These are phyloP conservation scores for Pelusios castaneus DNA, from an alignment of 2,113 vertebrate species.

Conservation along the genomic window DNA sequence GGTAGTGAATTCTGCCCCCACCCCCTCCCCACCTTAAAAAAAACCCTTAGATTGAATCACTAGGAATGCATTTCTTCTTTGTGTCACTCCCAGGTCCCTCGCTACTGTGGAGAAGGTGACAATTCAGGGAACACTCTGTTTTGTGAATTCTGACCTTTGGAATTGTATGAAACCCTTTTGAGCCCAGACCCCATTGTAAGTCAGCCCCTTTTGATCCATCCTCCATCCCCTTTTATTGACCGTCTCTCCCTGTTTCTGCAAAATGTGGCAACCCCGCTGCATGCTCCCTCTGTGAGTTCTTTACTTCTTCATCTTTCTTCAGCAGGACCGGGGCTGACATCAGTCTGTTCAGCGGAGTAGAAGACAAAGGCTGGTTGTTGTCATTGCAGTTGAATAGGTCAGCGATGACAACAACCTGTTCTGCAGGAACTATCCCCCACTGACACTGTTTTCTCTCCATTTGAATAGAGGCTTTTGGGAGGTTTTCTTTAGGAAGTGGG, in stretches of 20 bases:
- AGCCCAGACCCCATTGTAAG: slow-evolving; percentile 51
- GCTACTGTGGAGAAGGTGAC: slow-evolving; percentile 48
- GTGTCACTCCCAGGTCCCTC: background rate
- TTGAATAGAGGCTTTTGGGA: slow-evolving; percentile 65
- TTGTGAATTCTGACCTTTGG: slow-evolving; percentile 59
- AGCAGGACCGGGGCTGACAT: slow-evolving; percentile 31
- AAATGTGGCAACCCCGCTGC: slow-evolving; percentile 54
- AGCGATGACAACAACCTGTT: slow-evolving; percentile 53
- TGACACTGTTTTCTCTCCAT: slow-evolving; percentile 58
- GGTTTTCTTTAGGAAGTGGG: slow-evolving; percentile 57
- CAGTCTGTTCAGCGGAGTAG: slow-evolving; percentile 50
- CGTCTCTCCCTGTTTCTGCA: slow-evolving; percentile 51
- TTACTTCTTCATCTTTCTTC: slow-evolving; percentile 59
- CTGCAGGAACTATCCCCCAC: slow-evolving; percentile 62
- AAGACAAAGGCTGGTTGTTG: slow-evolving; percentile 68
- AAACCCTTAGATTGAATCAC: background rate
- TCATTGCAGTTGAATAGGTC: slow-evolving; percentile 66
- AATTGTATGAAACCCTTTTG: slow-evolving; percentile 38
- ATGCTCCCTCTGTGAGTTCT: slow-evolving; percentile 56
- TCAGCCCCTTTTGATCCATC: slow-evolving; percentile 57
- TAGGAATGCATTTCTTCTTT: slow-evolving; percentile 29
- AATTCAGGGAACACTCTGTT: slow-evolving; percentile 16
- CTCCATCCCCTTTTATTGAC: slow-evolving; percentile 62
- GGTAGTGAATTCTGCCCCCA: slow-evolving; percentile 13
- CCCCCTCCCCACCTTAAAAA: background rate